Percentiles rank a stretch among this genome's conserved stretches.
phyloP scores from a whole-genome alignment of 2,113 vertebrate species.

The Kobus ellipsiprymnus region DNA sequence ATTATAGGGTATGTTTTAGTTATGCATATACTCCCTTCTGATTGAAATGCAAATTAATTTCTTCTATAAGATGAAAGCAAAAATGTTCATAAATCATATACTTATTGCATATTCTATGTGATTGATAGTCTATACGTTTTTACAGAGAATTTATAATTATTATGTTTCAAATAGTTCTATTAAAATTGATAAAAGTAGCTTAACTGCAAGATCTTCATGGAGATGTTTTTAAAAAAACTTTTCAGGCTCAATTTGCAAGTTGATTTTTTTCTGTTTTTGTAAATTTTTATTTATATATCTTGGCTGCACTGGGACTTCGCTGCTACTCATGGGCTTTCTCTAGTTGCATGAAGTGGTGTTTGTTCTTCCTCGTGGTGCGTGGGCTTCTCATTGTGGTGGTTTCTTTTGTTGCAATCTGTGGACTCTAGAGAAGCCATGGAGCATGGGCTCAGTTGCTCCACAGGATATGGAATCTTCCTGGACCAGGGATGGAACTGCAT shows the following conservation, averaged over 20 bases:
- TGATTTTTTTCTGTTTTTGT: not conserved
- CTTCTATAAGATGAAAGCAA: not conserved
- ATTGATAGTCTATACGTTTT: not conserved
- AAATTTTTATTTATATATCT: not conserved
- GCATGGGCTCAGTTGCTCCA: not conserved
- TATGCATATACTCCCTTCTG: not conserved
- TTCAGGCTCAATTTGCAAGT: not conserved
- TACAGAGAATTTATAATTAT: not conserved
- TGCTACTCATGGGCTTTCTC: not conserved
- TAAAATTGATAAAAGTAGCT: not conserved
- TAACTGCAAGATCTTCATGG: not conserved
- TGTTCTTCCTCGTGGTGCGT: fast-evolving
- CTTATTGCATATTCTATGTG: not conserved
- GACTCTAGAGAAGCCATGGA: not conserved
- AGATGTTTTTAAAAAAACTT: not conserved
- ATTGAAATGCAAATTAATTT: not conserved
- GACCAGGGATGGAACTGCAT: not conserved
- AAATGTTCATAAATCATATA: not conserved
- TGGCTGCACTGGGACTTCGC: not conserved
- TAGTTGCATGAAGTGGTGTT: not conserved
- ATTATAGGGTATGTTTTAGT: not conserved
- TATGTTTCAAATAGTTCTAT: not conserved
- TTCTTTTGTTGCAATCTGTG: not conserved
- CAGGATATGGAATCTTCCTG: not conserved
- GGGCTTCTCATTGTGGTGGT: not conserved